Conservation (phyloP, 2,888 invertebrate species). For the Acanthopleura granulata region DNA sequence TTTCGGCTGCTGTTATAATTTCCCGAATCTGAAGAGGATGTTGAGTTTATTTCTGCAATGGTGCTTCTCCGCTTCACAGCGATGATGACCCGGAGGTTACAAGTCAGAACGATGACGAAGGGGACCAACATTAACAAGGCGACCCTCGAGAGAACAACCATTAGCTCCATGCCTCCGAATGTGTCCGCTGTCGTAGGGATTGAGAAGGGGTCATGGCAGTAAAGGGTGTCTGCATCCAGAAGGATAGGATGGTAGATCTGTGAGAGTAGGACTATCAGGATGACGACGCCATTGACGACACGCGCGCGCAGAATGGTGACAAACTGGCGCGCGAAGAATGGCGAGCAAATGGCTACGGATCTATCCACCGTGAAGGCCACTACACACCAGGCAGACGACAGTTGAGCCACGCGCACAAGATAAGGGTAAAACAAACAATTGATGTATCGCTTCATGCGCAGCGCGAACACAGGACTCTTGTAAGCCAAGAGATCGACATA, state of each 20-base stretch:
- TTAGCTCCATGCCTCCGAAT: neutral
- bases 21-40: neutral
- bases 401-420: neutral
- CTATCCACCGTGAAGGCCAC: constrained; percentile 5
- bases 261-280: neutral
- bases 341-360: neutral
- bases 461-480: neutral
- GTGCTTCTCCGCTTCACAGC: neutral
- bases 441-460: neutral
- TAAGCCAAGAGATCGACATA: neutral
- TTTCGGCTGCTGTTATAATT: neutral
- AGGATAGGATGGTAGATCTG: neutral
- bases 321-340: neutral
- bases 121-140: neutral
- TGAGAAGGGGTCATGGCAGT: neutral
- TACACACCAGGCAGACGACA: neutral
- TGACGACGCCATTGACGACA: neutral
- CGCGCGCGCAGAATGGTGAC: neutral
- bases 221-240: neutral
- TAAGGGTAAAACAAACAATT: neutral
- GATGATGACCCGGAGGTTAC: neutral
- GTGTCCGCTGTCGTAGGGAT: neutral
- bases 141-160: neutral
- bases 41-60: neutral
- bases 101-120: neutral